A percentile compares a stretch with the other conserved stretches of the same genome.
Evolutionary conservation across 2,113 vertebrate genomes (phyloP).

Genomic region (Muntiacus muntjak): DNA sequence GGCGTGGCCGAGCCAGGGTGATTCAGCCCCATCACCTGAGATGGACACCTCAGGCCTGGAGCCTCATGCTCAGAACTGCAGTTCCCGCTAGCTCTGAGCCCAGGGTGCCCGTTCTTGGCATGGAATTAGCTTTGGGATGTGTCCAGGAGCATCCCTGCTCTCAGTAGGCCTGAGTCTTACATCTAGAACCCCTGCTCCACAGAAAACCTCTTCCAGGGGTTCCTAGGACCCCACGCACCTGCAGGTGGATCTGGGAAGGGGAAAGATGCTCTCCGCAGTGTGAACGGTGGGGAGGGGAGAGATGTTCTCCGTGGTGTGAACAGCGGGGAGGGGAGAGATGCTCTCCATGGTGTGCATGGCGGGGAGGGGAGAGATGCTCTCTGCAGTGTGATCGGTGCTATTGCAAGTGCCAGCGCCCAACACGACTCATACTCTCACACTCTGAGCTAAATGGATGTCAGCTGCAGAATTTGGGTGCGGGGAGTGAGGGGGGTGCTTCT

Average conservation of each 20-base stretch:
- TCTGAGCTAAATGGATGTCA: background rate
- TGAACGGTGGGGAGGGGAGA: background rate
- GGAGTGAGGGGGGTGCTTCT: no score
- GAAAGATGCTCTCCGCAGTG: no score
- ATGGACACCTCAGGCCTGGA: background rate
- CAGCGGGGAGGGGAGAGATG: no score
- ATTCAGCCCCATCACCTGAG: background rate
- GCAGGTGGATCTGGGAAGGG: background rate
- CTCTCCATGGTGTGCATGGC: accelerated
- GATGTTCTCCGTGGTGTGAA: background rate
- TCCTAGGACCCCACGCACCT: background rate
- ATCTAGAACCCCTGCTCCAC: background rate
- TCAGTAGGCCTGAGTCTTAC: accelerated
- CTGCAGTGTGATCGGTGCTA: accelerated
- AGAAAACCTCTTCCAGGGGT: background rate
- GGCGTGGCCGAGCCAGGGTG: accelerated
- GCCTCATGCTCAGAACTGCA: background rate
- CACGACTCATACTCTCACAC: background rate
- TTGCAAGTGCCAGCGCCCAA: accelerated
- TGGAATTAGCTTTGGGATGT: accelerated
- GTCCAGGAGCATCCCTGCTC: background rate
- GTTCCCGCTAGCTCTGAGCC: background rate
- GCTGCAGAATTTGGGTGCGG: background rate
- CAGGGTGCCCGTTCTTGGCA: background rate
- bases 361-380: background rate